A percentile compares a stretch with the other conserved stretches of the same genome.
These are phyloP conservation scores for Denticeps clupeoides DNA, from an alignment of 2,797 vertebrate species.

Conservation along the genomic window DNA sequence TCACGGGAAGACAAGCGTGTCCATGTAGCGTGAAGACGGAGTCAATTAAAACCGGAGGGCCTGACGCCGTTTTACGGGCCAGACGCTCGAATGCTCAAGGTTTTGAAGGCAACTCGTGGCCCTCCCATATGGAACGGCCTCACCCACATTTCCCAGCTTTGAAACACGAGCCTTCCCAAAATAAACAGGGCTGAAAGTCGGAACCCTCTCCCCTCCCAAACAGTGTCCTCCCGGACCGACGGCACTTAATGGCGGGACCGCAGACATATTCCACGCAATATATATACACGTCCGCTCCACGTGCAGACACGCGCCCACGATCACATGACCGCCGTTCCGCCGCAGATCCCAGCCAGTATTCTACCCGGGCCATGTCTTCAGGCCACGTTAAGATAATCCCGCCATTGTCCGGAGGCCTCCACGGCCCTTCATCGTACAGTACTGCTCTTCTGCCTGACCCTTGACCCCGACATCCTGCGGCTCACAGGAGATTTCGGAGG, in stretches of 20 bases:
- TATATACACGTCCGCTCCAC: background rate
- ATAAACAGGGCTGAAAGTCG: constrained; percentile 51
- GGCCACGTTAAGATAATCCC: too few species aligned
- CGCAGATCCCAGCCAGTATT: constrained; percentile 3
- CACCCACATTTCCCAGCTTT: constrained; percentile 42
- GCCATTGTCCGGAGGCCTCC: too few species aligned
- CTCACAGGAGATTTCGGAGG: background rate
- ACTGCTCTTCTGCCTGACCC: constrained; percentile 17
- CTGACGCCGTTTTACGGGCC: constrained; percentile 14
- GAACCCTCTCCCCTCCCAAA: constrained; percentile 19
- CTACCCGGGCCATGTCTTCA: constrained; percentile 6
- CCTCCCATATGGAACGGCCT: constrained; percentile 20
- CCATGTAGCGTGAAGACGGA: too few species aligned
- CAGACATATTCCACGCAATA: background rate
- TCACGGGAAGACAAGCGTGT: too few species aligned
- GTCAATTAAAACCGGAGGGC: too few species aligned
- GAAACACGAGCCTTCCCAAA: constrained; percentile 55
- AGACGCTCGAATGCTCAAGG: constrained; percentile 10
- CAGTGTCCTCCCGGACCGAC: background rate
- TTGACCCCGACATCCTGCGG: constrained; percentile 20
- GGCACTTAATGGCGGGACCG: too few species aligned
- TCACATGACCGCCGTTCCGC: background rate
- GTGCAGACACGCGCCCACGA: background rate
- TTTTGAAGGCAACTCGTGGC: constrained; percentile 23
- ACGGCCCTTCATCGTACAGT: too few species aligned